Conservation (phyloP, 2,113 vertebrate genomes). For the Gavia stellata region DNA sequence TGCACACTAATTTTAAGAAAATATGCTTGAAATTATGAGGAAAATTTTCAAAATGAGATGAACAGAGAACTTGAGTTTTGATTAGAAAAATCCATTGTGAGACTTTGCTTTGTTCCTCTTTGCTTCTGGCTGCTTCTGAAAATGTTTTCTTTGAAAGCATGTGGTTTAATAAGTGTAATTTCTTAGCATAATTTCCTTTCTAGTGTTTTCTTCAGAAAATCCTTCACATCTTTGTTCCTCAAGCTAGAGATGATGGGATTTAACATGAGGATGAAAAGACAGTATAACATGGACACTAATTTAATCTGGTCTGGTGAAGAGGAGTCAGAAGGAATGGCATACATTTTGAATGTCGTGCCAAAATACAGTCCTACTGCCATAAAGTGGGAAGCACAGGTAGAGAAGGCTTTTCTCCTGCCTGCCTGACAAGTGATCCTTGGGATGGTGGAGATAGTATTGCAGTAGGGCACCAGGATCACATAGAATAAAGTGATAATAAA, state of each 20-base stretch:
- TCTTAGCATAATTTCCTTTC: neutral
- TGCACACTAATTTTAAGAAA: neutral
- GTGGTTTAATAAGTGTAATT: neutral
- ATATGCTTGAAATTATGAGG: neutral
- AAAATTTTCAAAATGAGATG: neutral
- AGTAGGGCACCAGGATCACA: conserved; percentile 9
- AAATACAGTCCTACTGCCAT: conserved; percentile 30
- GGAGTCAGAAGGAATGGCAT: neutral
- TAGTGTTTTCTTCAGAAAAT: conserved; percentile 1
- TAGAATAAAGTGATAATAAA: neutral
- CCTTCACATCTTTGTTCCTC: conserved; percentile 36
- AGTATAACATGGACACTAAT: conserved; percentile 13
- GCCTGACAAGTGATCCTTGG: neutral
- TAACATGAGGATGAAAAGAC: conserved; percentile 20
- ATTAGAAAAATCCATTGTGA: neutral
- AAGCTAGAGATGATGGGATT: conserved; percentile 52
- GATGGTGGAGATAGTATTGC: neutral
- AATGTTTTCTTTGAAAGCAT: neutral
- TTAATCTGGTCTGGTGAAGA: conserved; percentile 19
- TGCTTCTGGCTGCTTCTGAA: neutral
- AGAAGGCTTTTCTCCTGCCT: neutral
- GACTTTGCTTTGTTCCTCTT: neutral
- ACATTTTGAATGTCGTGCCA: neutral
- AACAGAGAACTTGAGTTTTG: neutral
- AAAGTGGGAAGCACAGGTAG: conserved; percentile 25